Base-by-base conservation (phyloP, 2,888 invertebrate genomes). In the Pyrochroa serraticornis region DNA sequence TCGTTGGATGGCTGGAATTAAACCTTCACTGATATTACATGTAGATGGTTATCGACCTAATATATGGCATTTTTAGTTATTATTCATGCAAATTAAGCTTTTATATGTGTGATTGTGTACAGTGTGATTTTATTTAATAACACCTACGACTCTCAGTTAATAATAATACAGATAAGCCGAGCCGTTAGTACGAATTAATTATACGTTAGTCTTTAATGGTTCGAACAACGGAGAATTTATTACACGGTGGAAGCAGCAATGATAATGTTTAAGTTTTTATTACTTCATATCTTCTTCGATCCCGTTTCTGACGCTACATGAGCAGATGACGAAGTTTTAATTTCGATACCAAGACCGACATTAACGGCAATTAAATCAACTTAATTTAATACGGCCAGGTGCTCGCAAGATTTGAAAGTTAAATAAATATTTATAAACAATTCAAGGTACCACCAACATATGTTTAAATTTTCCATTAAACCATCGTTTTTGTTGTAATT, bases 31-130 rank as follows among this genome's bases (percentile, higher is more conserved):
- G 42, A 42, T 42, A 42, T 73, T 71, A 70, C 70, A 67, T 73
- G 75, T 76, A 71, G 77, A 76, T 77, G 55, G 58, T 67, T 74
- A 77, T 77, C 77, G 67, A 52, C 53, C 60, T 77, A 76, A 77
- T 77, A 69, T 70, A 74, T 70, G 71, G 69, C 72, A 76, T 77
- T 76, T 76, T 72, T 72, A 68, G 74, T 75, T 71, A 77, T 77
- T 77, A 77, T 72, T 72, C 74, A 77, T 76, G 76, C 72, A 76
- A 77, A 77, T 77, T 74, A 74, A 67, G 68, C 72, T 69, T 73
- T 75, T 75, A 71, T 74, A 72, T 71, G 68, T 75, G 73, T 73
- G 74, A 73, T 72, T 74, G 71, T 69, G 66, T 59, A 67, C 69
- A 66, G 72, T 73, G 74, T 73, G 75, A 75, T 75, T 75, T 75